Base-by-base conservation (phyloP, 2,797 vertebrate species). In the Rhyacichthys aspro region DNA sequence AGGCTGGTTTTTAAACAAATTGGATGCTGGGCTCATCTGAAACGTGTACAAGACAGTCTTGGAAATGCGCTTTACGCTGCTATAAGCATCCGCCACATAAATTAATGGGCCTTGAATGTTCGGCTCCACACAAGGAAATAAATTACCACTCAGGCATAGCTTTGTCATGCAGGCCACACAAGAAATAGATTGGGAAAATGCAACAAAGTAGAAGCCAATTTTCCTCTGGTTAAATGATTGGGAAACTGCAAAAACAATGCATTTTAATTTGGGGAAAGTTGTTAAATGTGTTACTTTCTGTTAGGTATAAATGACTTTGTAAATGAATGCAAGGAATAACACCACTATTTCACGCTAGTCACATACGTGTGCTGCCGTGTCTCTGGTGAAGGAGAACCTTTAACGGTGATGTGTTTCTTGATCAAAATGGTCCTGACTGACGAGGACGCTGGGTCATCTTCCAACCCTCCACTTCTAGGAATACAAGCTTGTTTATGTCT, bases 1-100 rank as follows among this genome's bases (percentile, higher is more conserved):
- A 19, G 48, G 66, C 50, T 74, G 72, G n/a, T 86, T 82, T 82
- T 85, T 78, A 85, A 80, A 81, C 74, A 83, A 85, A 85, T 86
- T 76, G 81, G 70, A 65, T 72, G 59, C 57, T 2, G 19, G 48
- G 47, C 67, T 83, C 71, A 71, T 87, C 72, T 71, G 47, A 83
- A 87, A 82, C 67, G 64, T 72, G 39, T 50, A 16, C 74, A 36
- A 72, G 67, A 70, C 66, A 76, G 53, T 81, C 75, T 62, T 16
- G 61, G 74, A 84, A 84, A 86, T 81, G 61, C 46, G 55, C 78
- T 78, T 83, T 70, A 76, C 3, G 59, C 78, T 65, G 55, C 65
- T 84, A 72, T 71, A 78, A 78, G 76, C 85, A 73, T 81, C 78
- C 47, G 11, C 63, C 57, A 66, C 65, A 66, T 68, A 71, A 80